Evolutionary conservation across 2,888 invertebrate species (phyloP).

Genomic region (Aphodius sticticus): DNA sequence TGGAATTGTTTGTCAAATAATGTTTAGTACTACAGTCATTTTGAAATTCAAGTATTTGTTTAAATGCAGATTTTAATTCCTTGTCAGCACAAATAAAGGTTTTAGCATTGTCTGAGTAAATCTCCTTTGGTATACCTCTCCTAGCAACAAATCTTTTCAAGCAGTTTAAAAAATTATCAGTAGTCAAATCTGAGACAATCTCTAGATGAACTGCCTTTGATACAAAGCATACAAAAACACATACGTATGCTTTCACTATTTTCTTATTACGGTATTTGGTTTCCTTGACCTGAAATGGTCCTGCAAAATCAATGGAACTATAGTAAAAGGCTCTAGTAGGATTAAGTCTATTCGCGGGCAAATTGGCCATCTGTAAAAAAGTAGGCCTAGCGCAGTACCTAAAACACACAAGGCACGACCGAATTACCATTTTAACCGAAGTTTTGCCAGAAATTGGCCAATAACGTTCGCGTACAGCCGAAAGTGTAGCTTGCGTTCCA

Average conservation of each 20-base stretch:
- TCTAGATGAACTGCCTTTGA: constrained; percentile 44
- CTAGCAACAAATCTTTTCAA: constrained; percentile 40
- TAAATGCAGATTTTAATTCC: constrained; percentile 26
- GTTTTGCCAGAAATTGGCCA: not conserved
- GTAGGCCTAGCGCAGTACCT: not conserved
- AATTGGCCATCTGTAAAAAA: constrained; percentile 23
- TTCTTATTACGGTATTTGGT: constrained; percentile 37
- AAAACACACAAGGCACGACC: constrained; percentile 19
- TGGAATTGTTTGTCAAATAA: constrained; percentile 14
- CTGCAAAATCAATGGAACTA: constrained; percentile 42
- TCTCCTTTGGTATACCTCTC: constrained; percentile 37
- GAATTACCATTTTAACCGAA: not conserved
- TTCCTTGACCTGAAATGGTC: constrained; percentile 40
- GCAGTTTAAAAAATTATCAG: constrained; percentile 39
- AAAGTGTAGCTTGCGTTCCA: constrained; percentile 9
- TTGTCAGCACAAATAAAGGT: constrained; percentile 39
- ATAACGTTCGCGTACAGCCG: not conserved
- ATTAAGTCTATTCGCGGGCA: constrained; percentile 16
- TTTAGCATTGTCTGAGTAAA: constrained; percentile 42
- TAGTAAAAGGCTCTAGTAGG: constrained; percentile 36
- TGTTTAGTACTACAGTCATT: constrained; percentile 12
- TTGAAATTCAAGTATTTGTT: constrained; percentile 15
- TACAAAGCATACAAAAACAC: constrained; percentile 41
- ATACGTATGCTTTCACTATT: constrained; percentile 38
- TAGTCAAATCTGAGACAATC: constrained; percentile 38